Conservation (phyloP, 2,888 invertebrate species). For the Eupithecia dodoneata region DNA sequence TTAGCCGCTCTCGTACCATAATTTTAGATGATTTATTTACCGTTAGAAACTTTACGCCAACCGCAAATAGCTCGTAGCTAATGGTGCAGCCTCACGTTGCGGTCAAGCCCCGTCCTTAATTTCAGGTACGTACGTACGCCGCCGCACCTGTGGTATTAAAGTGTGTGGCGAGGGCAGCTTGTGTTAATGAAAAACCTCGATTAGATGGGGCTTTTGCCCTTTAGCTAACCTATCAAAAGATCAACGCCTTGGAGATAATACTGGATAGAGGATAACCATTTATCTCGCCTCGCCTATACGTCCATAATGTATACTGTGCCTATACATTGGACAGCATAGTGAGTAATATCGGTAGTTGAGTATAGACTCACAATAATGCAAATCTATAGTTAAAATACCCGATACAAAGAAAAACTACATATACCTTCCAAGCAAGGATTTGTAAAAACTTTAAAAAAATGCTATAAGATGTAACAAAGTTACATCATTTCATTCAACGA, state of each 20-base stretch:
- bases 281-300: no score
- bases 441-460: no score
- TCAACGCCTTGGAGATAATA: neutral
- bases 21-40: conserved; percentile 9
- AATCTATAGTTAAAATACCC: no score
- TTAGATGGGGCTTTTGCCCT: neutral
- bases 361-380: no score
- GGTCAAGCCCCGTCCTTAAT: neutral
- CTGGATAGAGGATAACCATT: no score
- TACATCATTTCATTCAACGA: no score
- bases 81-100: neutral
- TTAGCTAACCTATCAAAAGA: neutral
- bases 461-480: no score
- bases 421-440: no score
- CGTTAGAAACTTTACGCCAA: neutral
- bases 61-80: conserved; percentile 2
- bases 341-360: no score
- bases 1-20: neutral
- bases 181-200: conserved; percentile 10
- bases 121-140: neutral
- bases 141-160: neutral
- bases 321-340: no score
- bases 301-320: no score
- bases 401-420: no score
- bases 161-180: neutral